These are phyloP conservation scores for Biston stratarius DNA, from an alignment of 2,888 invertebrate genomes.

Conservation along the genomic window DNA sequence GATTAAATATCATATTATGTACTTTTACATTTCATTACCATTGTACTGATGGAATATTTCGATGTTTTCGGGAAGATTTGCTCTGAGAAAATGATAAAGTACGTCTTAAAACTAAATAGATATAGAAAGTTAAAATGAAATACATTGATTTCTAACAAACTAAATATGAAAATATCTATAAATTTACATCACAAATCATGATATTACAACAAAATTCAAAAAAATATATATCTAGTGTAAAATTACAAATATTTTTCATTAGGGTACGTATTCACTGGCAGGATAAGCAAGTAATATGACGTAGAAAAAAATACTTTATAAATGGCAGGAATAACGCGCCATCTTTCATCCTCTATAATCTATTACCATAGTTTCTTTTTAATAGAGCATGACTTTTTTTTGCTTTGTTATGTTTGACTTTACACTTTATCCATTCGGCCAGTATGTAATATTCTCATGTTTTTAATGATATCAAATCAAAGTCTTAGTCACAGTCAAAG, in stretches of 20 bases:
- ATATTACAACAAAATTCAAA: background rate
- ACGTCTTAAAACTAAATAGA: conserved; percentile 12
- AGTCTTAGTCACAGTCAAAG: too few species aligned
- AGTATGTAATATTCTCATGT: too few species aligned
- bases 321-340: too few species aligned
- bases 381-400: too few species aligned
- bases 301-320: too few species aligned
- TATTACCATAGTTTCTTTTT: too few species aligned
- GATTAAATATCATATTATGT: conserved; percentile 1
- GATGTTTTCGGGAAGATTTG: conserved; percentile 4
- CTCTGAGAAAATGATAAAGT: conserved; percentile 9
- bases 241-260: conserved; percentile 27
- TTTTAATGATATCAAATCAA: too few species aligned
- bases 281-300: too few species aligned
- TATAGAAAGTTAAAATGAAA: conserved; percentile 7
- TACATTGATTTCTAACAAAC: conserved; percentile 19
- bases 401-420: too few species aligned
- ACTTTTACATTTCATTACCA: conserved; percentile 19
- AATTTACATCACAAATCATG: conserved; percentile 21
- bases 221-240: conserved; percentile 12
- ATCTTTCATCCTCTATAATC: too few species aligned
- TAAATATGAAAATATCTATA: conserved; percentile 23
- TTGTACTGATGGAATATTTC: conserved; percentile 15
- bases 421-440: too few species aligned
- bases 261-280: background rate